Evolutionary conservation across 2,888 invertebrate species (phyloP), one percentile per base, ranked within the genome.

Genomic region (Phrixothrix hirtus): DNA sequence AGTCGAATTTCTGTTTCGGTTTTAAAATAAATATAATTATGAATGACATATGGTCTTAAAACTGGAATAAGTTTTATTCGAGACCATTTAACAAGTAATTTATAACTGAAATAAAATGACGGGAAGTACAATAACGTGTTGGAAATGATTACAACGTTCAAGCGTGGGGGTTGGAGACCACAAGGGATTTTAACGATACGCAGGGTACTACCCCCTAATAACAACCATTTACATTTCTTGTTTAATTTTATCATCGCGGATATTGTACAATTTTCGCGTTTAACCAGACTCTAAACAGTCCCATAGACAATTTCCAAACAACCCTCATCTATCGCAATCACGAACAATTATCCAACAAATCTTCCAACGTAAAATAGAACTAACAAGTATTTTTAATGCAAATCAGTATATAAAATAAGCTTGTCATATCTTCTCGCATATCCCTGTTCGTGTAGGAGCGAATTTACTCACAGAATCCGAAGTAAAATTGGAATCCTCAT

Each of bases 401-500:
- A 51, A 45, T 45, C 35, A 39, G 45, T 44, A 36, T 47, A 52
- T 37, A 52, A 52, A 52, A 52, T 53, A 48, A 53, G 37, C 47
- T 53, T 39, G 43, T 53, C 43, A 43, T 47, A 47, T 53, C 47
- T 53, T 38, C 48, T 47, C 47, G 36, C 48, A 53, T 53, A 53
- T 53, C 42, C 48, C 42, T 27, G 34, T 42, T 48, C 53, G 37
- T 53, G 44, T 49, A 48, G 45, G 42, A 55, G 46, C 42, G 46
- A 50, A 50, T 55, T 51, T 50, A 56, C 51, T 48, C 47, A 43
- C 49, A 46, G 52, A 52, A 48, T 44, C 49, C 47, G 35, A 57
- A 59, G 59, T 54, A 64, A 69, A 71, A 71, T 70, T 68, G 66
- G 66, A 72, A 71, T 70, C 69, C 70, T 64, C 69, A 67, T 69